These are phyloP conservation scores for Tragopan temminckii DNA, from an alignment of 2,797 vertebrate species.

Conservation along the genomic window DNA sequence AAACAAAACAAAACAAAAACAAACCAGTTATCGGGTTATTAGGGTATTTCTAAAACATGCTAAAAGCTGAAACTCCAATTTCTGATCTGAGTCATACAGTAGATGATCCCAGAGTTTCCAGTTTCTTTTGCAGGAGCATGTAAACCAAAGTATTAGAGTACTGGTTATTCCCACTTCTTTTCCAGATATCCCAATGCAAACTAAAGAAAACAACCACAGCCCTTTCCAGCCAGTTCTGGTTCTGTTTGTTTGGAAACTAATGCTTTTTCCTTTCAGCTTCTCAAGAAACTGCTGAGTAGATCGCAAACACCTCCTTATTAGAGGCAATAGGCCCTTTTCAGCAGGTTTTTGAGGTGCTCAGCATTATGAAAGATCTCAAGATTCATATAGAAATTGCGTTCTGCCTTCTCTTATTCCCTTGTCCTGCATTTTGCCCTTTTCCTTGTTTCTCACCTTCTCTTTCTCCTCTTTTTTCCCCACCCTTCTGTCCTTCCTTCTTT, in stretches of 20 bases:
- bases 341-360: no score
- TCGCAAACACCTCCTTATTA: no score
- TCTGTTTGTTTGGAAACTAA: not conserved
- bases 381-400: no score
- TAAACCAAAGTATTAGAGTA: not conserved
- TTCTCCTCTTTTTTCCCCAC: not conserved
- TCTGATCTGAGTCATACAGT: not conserved
- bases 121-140: not conserved
- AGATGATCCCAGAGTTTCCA: not conserved
- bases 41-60: not conserved
- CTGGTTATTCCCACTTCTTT: not conserved
- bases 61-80: not conserved
- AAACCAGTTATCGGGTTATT: not conserved
- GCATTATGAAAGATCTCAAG: no score
- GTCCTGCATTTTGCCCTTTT: not conserved
- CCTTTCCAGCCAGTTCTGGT: not conserved
- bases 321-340: no score
- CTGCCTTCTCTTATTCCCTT: no score
- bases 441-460: not conserved
- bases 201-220: not conserved
- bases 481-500: accelerated
- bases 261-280: no score
- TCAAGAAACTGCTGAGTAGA: no score
- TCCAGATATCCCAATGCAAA: not conserved
- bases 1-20: not conserved